Evolutionary conservation across 2,113 vertebrate species (phyloP).

Genomic region (Bungarus multicinctus): DNA sequence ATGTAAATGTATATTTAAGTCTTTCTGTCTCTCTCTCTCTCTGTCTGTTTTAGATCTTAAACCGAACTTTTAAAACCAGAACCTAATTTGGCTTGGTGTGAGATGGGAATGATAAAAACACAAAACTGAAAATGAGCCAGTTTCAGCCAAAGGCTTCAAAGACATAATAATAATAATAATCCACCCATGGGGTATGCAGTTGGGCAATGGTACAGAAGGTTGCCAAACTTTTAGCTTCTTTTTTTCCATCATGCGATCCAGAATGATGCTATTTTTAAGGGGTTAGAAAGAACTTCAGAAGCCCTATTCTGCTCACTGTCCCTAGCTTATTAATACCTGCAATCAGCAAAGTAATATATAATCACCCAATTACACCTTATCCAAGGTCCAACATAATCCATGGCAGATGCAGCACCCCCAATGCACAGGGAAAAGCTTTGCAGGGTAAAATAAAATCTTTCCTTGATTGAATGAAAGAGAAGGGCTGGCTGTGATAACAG

Average conservation of each 20-base stretch:
- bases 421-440: neutral
- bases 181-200: neutral
- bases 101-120: neutral
- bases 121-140: neutral
- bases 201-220: neutral
- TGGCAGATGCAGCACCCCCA: neutral
- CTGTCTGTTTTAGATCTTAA: neutral
- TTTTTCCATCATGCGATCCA: neutral
- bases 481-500: neutral
- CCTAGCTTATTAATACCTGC: neutral
- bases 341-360: neutral
- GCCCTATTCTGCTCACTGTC: neutral
- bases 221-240: neutral
- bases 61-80: neutral
- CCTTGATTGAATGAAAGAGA: neutral
- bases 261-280: neutral
- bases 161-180: neutral
- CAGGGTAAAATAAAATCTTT: neutral
- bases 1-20: neutral
- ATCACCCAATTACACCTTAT: conserved; percentile 37
- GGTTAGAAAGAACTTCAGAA: neutral
- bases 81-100: neutral
- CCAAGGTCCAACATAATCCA: neutral
- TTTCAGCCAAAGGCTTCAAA: neutral
- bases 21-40: neutral